Base-by-base conservation (phyloP, 2,113 vertebrate species). In the Bostrychus sinensis region DNA sequence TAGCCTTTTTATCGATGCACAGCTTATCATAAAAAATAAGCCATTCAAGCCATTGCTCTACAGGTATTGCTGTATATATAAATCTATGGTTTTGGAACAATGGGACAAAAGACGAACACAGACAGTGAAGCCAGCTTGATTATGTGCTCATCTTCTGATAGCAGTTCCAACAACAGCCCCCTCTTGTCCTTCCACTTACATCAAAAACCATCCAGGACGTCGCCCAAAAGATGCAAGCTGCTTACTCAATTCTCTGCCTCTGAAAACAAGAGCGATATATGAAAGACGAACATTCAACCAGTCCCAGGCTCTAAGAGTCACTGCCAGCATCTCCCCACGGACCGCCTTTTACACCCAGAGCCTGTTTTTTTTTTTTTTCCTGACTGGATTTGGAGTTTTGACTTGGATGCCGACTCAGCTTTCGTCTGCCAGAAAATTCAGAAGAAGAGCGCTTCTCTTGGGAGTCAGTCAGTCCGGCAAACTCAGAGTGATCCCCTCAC, bases 301-400 rank as follows among this genome's bases (percentile, higher is more conserved):
- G 66, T 63, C 63, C 59, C 56, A 62, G 45, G 73, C 69, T 54
- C 16, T 56, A 26, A 55, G 64, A 39, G 60, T 28, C 17, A 37
- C 70, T 84, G 70, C 51, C 62, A 63, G 57, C 25, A 26, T 48
- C 34, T 58, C 42, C 69, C 19, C 19, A 26, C 60, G 69, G 62
- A 66, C 66, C 56, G 25, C 22, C 53, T 26, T 70, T 77, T 77
- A 59, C 63, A 45, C 74, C 43, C 68, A 77, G 75, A 56, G 25
- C 55, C 62, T 64, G 50, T 5, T 34, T 62, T 45, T 66, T 55
- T 72, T 79, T n/a, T n/a, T n/a, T n/a, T n/a, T n/a, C n/a, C 53
- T 65, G 75, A 80, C 79, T 80, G 67, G 77, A 81, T 81, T 74
- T 45, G 53, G 51, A 77, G 70, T 65, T 75, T 32, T 41, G 62